phyloP scores from a whole-genome alignment of 1,140 invertebrate species.

The Apocrypta bakeri region DNA sequence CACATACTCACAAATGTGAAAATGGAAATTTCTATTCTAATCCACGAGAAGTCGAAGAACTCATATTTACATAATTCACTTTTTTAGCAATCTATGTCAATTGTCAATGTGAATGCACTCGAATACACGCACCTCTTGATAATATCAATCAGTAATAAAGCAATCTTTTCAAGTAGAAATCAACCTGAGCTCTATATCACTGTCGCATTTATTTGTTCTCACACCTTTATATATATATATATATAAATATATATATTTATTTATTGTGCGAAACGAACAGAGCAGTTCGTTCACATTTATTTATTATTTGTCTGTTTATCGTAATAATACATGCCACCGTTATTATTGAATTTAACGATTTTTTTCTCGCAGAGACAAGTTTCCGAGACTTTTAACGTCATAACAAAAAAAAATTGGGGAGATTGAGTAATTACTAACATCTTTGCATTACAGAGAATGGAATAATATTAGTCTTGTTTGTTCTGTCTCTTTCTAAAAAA shows the following conservation, averaged over 20 bases:
- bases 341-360: too few relatives aligned
- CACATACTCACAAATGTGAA: too few relatives aligned
- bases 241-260: too few relatives aligned
- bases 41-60: background rate
- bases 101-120: conserved; percentile 53
- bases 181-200: conserved; percentile 17
- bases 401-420: background rate
- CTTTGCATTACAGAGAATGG: background rate
- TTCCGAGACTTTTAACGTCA: background rate
- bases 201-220: conserved; percentile 28
- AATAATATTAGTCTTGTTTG: conserved; percentile 6
- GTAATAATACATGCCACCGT: background rate
- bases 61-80: background rate
- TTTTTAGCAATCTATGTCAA: conserved; percentile 53
- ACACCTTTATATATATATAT: conserved; percentile 16
- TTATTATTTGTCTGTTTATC: conserved; percentile 7
- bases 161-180: conserved; percentile 45
- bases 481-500: conserved; percentile 8
- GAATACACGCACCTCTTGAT: conserved; percentile 11
- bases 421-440: background rate
- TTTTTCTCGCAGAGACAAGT: background rate
- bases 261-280: background rate
- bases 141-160: conserved; percentile 42
- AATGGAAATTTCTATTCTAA: background rate
- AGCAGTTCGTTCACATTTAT: background rate